Percentiles rank a stretch among this genome's conserved stretches.
phyloP scores from a whole-genome alignment of 2,888 invertebrate genomes.

The Phania funesta region DNA sequence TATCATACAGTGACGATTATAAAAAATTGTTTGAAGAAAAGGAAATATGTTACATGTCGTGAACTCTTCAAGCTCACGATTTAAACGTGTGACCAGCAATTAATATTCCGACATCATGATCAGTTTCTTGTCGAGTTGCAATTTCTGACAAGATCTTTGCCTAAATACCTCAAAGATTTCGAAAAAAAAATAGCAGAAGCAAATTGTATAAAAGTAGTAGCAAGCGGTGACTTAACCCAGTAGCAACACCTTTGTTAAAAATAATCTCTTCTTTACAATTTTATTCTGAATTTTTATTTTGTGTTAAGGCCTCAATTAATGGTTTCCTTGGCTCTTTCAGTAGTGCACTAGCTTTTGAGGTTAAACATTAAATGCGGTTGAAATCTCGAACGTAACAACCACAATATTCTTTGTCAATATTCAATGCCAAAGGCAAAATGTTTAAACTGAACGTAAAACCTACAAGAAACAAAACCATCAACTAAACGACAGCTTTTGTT shows the following conservation, averaged over 20 bases:
- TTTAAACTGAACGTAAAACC: not conserved
- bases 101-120: too few species aligned
- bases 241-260: not conserved
- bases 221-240: not conserved
- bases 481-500: not conserved
- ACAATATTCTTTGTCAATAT: conserved; percentile 51
- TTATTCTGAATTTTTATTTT: conserved; percentile 9
- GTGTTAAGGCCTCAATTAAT: too few species aligned
- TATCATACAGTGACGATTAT: too few species aligned
- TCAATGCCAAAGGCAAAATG: conserved; percentile 58
- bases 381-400: conserved; percentile 16
- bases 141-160: too few species aligned
- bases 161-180: too few species aligned
- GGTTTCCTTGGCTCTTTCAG: conserved; percentile 27
- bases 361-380: conserved; percentile 17
- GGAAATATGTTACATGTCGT: too few species aligned
- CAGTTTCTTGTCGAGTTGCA: too few species aligned
- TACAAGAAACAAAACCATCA: conserved; percentile 3
- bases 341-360: not conserved
- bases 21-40: too few species aligned
- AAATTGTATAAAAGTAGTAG: too few species aligned
- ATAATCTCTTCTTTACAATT: not conserved
- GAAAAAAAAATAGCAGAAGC: too few species aligned
- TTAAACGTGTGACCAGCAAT: too few species aligned
- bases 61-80: too few species aligned